Base-by-base conservation (phyloP, 2,888 invertebrate genomes). In the Acrobasis consociella region DNA sequence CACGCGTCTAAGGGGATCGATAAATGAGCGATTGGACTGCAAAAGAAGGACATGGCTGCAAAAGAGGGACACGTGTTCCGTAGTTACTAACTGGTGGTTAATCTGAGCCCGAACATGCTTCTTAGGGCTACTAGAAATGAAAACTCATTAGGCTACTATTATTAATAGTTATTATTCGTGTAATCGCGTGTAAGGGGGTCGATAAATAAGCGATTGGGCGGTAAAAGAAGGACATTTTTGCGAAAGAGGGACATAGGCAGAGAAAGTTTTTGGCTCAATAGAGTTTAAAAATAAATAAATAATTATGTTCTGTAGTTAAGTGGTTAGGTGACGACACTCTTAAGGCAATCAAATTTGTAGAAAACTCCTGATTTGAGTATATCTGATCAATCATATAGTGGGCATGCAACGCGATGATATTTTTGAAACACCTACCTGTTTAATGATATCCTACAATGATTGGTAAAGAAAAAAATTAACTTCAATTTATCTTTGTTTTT, bases 131-230 rank as follows among this genome's bases (percentile, higher is more conserved):
- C 51, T 17, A 50, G 42, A 42, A 11, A 42, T 2, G 42, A 7
- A 42, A 9, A 13, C 5, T 22, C 5, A 22, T 22, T 3, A 22
- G 5, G 2, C 2, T 3, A 22, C 22, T 31, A 31, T 31, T 31
- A 31, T 8, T 31, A 31, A 31, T 5, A 2, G 31, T 31, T 5
- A 8, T 31, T 5, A 5, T 31, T 31, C 7, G 86, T 85, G 82
- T 83, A 86, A 85, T 86, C 82, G 81, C 81, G 82, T 84, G 80
- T 55, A 31, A 66, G 37, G 60, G 69, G 67, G 72, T 80, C 81
- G 81, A 80, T 82, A 81, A 73, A 70, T 67, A 62, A 67, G 17
- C 81, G 82, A 82, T 81, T 80, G 82, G 80, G 80, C 5, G 2
- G 31, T 7, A 8, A 31, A 31, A 31, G 31, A 31, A 7, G 7